A percentile compares a stretch with the other conserved stretches of the same genome.
phyloP scores from a whole-genome alignment of 2,797 vertebrate species.

The Champsocephalus gunnari region DNA sequence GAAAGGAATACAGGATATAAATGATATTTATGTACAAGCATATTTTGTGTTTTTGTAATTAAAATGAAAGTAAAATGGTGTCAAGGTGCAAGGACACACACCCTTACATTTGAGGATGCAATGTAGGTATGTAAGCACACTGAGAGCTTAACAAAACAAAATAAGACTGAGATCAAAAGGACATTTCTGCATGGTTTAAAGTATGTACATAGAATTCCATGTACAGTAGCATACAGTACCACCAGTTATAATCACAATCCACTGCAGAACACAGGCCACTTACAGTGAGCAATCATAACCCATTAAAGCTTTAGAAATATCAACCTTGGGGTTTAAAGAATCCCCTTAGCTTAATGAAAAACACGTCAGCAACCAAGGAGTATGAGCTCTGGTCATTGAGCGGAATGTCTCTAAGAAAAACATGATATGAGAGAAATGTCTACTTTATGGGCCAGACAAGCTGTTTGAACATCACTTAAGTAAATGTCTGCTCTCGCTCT shows the following conservation, averaged over 20 bases:
- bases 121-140: not conserved
- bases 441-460: constrained; percentile 64
- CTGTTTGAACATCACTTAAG: constrained; percentile 74
- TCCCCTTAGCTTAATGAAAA: constrained; percentile 79
- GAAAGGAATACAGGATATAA: not conserved
- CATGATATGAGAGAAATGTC: constrained; percentile 70
- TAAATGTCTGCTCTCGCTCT: constrained; percentile 72
- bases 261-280: constrained; percentile 53
- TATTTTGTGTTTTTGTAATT: not conserved
- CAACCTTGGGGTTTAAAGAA: constrained; percentile 73
- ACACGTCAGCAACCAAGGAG: constrained; percentile 53
- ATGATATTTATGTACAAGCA: not conserved
- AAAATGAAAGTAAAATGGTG: constrained; percentile 13
- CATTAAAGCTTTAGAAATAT: constrained; percentile 71
- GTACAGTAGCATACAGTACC: constrained; percentile 1
- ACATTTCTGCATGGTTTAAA: not conserved
- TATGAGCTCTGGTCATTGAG: constrained; percentile 52
- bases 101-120: not conserved
- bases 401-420: constrained; percentile 54
- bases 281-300: constrained; percentile 57
- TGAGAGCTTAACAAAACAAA: constrained; percentile 19
- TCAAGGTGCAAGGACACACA: constrained; percentile 18
- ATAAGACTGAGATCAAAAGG: not conserved
- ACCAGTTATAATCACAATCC: constrained; percentile 24
- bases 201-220: not conserved